Base-by-base conservation (phyloP, 2,888 invertebrate genomes). In the Parnassius mnemosyne region DNA sequence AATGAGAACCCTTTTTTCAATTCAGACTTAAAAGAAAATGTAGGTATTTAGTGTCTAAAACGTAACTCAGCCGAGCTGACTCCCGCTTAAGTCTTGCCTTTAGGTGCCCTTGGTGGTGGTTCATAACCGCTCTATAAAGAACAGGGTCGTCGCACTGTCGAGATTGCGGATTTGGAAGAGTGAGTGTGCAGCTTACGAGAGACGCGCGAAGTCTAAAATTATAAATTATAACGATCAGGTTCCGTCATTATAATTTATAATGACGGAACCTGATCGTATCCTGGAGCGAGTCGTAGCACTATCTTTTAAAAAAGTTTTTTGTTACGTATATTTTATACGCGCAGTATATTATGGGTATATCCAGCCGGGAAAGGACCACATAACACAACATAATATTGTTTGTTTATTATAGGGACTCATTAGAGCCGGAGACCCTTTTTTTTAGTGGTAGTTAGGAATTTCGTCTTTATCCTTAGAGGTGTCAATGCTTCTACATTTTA, bases 121-220 rank as follows among this genome's bases (percentile, higher is more conserved):
- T 80, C 78, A 82, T 85, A 83, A 82, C 84, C 82, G 82, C 75
- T 74, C 77, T 74, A 75, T 79, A 79, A 80, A 77, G 70, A 78
- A 72, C 87, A 89, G 88, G 88, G 88, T 89, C 88, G 84, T 85
- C 87, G 89, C 71, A 86, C 89, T 84, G 82, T 63, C 72, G 76
- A 81, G 84, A 87, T 87, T 85, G 85, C 87, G 88, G 87, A 87
- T 85, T 83, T 75, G 71, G 73, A 61, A 43, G 47, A 46, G 49
- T 13, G 47, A 10, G 47, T 47, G 42, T 10, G 12, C 9, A 9
- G 49, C 57, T 50, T 53, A 47, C 47, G 56, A 34, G 44, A 53
- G 10, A 10, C 56, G 49, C 49, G 34, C 25, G 25, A n/a, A 25
- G 10, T 41, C 41, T 47, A 10, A 53, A 41, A 44, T 16, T n/a